Base-by-base conservation (phyloP, 2,888 invertebrate species). In the Andrena marginata region DNA sequence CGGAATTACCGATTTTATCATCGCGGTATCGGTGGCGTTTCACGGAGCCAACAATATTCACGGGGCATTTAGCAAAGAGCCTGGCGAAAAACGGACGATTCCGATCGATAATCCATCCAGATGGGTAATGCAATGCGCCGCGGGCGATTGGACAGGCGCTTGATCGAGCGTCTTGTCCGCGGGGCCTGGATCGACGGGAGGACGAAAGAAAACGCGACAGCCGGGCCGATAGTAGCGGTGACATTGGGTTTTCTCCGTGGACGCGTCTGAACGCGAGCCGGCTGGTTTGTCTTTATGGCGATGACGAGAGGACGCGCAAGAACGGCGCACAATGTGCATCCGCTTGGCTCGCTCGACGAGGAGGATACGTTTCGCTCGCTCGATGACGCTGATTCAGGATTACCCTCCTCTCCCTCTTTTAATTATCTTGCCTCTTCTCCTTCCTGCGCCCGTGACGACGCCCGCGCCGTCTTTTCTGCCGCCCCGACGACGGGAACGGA, bases 341-440 rank as follows among this genome's bases (percentile, higher is more conserved):
- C 90, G 88, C 80, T 79, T 72, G 59, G 83, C 80, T 88, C 85
- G 80, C 74, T 76, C 80, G 75, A 73, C 86, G 80, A 87, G 80
- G 75, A 74, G 82, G 75, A 85, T 73, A 69, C 86, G 80, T 87
- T 86, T 80, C 88, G 84, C 62, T 82, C 81, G 84, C 84, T 81
- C 86, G 89, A 90, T 89, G 87, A 89, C 85, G 81, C 82, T 87
- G 86, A 90, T 88, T 90, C 88, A 86, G 84, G 87, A 87, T 89
- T 88, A 85, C 83, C 84, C 84, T 83, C 84, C 84, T 86, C 76
- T 86, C 76, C 85, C 87, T 80, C 82, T 89, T 42, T 86, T 85
- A 88, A 87, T 90, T 89, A 89, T 87, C 84, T 85, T 87, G 74
- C 71, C 68, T 84, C 77, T 81, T 70, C 77, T 60, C 63, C 77